Percentiles rank a stretch among this genome's conserved stretches.
These are phyloP conservation scores for Rhizomys pruinosus DNA, from an alignment of 2,113 vertebrate species.

Conservation along the genomic window DNA sequence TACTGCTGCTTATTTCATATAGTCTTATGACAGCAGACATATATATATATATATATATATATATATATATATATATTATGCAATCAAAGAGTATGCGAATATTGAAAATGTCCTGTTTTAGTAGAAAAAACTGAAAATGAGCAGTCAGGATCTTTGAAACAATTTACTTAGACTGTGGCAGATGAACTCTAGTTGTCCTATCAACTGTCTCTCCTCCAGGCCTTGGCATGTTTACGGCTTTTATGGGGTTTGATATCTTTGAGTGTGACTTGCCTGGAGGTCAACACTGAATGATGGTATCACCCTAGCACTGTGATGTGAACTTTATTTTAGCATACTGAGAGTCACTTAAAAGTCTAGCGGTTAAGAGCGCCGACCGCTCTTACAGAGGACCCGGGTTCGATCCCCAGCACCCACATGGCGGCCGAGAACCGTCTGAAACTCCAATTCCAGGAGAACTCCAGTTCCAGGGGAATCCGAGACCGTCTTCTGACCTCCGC, in stretches of 20 bases:
- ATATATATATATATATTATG: no score
- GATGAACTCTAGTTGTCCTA: no score
- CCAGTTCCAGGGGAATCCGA: no score
- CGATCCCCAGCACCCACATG: no score
- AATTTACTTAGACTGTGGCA: background rate
- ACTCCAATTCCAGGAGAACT: no score
- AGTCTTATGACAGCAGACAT: background rate
- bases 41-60: no score
- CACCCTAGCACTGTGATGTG: background rate
- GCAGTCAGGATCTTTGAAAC: background rate
- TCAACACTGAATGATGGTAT: background rate
- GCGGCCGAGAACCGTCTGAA: no score
- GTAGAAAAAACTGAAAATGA: background rate
- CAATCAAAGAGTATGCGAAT: background rate
- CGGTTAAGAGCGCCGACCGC: no score
- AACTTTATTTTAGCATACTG: background rate
- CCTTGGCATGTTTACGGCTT: background rate
- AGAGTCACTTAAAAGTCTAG: background rate
- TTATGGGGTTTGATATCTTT: background rate
- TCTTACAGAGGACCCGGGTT: no score
- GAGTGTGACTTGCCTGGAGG: background rate
- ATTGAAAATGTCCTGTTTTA: background rate
- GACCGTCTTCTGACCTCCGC: no score
- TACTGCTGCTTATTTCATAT: background rate
- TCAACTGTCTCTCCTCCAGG: background rate